A percentile compares a stretch with the other conserved stretches of the same genome.
Evolutionary conservation across 2,797 vertebrate species (phyloP).

Genomic region (Onychomys torridus): DNA sequence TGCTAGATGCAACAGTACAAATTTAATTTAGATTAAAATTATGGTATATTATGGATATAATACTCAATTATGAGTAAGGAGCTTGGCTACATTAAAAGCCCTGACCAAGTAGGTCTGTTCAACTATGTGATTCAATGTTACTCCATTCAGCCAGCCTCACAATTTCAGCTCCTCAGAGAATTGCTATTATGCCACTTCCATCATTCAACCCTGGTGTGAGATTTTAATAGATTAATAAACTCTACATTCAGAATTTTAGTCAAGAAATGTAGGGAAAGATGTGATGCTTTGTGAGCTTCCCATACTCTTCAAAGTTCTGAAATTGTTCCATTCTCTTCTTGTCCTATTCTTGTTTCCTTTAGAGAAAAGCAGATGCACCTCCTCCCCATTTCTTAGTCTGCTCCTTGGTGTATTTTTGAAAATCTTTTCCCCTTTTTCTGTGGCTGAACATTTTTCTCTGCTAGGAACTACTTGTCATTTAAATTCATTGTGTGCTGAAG

Average conservation of each 20-base stretch:
- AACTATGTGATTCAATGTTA: not conserved
- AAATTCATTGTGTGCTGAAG: constrained; percentile 61
- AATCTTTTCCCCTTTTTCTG: not conserved
- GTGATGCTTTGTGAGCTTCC: constrained; percentile 17
- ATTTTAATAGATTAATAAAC: constrained; percentile 4
- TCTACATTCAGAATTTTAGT: not conserved
- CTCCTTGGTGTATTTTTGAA: not conserved
- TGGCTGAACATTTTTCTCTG: constrained; percentile 24
- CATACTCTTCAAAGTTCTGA: constrained; percentile 15
- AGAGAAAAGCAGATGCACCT: not conserved
- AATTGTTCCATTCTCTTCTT: not conserved
- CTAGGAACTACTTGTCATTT: constrained; percentile 50
- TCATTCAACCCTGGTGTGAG: not conserved
- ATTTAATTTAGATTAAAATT: constrained; percentile 57
- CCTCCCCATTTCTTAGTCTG: not conserved
- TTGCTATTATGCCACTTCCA: not conserved
- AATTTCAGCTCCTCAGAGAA: constrained; percentile 38
- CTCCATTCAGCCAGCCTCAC: not conserved
- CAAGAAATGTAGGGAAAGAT: not conserved
- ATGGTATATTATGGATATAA: not conserved
- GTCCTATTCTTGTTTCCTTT: not conserved
- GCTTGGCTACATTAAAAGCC: not conserved
- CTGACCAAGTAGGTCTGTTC: constrained; percentile 1
- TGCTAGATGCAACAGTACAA: constrained; percentile 43
- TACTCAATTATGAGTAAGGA: constrained; percentile 51